A percentile compares a stretch with the other conserved stretches of the same genome.
Evolutionary conservation across 2,888 invertebrate species (phyloP).

Genomic region (Sipha maydis): DNA sequence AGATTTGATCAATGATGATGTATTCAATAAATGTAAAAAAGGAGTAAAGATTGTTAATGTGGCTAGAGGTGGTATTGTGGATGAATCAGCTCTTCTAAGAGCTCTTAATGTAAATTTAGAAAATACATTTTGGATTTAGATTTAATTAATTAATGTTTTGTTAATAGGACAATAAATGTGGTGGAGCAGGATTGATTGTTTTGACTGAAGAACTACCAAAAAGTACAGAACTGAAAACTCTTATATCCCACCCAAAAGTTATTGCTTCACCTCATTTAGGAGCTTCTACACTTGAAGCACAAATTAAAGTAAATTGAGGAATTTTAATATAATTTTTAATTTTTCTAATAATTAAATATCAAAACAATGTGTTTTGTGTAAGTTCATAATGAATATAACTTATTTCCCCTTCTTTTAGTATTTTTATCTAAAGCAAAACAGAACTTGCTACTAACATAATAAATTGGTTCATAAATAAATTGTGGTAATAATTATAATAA

Average conservation of each 20-base stretch:
- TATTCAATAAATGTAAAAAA: constrained; percentile 82
- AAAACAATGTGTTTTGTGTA: too few relatives aligned
- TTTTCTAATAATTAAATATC: not conserved
- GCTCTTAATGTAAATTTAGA: constrained; percentile 74
- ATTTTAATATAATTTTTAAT: constrained; percentile 10
- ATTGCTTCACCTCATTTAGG: constrained; percentile 96
- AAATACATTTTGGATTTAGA: not conserved
- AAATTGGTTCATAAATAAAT: too few relatives aligned
- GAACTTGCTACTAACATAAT: too few relatives aligned
- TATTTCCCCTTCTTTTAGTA: too few relatives aligned
- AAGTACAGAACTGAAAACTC: constrained; percentile 75
- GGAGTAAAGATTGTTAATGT: constrained; percentile 93
- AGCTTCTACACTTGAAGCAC: constrained; percentile 95
- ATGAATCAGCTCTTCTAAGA: constrained; percentile 84
- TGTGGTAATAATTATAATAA: too few relatives aligned
- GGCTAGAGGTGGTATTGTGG: constrained; percentile 94
- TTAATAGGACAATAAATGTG: constrained; percentile 71
- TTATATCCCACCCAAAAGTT: constrained; percentile 88
- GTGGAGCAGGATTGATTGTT: constrained; percentile 94
- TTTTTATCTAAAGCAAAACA: too few relatives aligned
- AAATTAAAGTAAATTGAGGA: constrained; percentile 75
- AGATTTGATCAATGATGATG: constrained; percentile 85
- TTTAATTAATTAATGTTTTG: constrained; percentile 15
- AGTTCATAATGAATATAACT: too few relatives aligned
- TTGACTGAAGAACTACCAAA: constrained; percentile 90